phyloP scores from a whole-genome alignment of 2,113 vertebrate species.

The Toxotes chatareus region DNA sequence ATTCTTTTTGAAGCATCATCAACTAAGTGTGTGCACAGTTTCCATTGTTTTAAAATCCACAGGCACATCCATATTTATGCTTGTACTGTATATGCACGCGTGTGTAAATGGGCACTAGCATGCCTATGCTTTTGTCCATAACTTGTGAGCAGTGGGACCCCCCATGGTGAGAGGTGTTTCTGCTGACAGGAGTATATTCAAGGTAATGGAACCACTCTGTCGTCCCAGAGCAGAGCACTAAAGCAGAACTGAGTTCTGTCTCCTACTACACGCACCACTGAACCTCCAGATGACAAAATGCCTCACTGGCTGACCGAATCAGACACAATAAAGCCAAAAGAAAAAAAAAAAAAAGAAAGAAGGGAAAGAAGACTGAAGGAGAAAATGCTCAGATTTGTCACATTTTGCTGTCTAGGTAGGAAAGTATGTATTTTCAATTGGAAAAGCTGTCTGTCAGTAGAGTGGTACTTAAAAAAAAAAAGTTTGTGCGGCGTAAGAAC shows the following conservation, averaged over 20 bases:
- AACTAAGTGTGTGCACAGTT: too few species aligned
- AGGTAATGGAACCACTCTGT: conserved; percentile 80
- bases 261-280: conserved; percentile 73
- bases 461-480: conserved; percentile 28
- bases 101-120: not conserved
- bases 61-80: not conserved
- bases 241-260: conserved; percentile 82
- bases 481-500: not conserved
- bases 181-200: conserved; percentile 83
- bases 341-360: conserved; percentile 22
- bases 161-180: conserved; percentile 66
- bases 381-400: conserved; percentile 69
- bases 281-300: conserved; percentile 79
- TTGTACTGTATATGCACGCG: too few species aligned
- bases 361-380: conserved; percentile 64
- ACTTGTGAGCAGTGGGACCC: conserved; percentile 56
- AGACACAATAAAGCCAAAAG: conserved; percentile 68
- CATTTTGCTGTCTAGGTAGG: conserved; percentile 55
- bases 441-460: conserved; percentile 39
- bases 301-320: conserved; percentile 74
- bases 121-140: conserved; percentile 25
- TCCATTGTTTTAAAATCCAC: too few species aligned
- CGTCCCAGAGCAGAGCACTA: conserved; percentile 70
- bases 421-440: conserved; percentile 63
- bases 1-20: too few species aligned